Conservation (phyloP, 2,797 vertebrate species). For the Odontamblyopus lacepedii region DNA sequence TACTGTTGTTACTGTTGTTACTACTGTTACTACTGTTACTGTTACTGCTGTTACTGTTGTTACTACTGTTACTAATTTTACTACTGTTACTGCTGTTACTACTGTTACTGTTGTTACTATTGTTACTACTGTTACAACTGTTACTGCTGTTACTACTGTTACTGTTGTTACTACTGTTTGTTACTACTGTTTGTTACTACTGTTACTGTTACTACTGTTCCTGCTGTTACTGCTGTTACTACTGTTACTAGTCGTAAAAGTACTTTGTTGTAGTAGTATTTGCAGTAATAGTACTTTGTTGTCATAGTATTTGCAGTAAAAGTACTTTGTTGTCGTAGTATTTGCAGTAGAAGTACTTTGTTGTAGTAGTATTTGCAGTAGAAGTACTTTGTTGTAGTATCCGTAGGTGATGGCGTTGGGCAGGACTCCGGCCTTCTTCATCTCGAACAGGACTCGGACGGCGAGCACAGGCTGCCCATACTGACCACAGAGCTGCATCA, state of each 20-base stretch:
- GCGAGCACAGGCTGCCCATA: slow-evolving; percentile 96
- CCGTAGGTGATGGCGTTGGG: slow-evolving; percentile 99
- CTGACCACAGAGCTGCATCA: slow-evolving; percentile 97
- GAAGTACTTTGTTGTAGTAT: slow-evolving; percentile 94
- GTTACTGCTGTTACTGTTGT: too few relatives aligned
- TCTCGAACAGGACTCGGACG: slow-evolving; percentile 94
- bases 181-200: background rate
- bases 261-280: slow-evolving; percentile 87
- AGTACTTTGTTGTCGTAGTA: background rate
- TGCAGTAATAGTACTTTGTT: background rate
- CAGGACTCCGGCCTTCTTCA: slow-evolving; percentile 96
- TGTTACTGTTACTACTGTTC: background rate
- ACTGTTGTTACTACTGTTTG: too few relatives aligned
- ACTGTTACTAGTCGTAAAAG: background rate
- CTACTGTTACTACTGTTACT: too few relatives aligned
- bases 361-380: slow-evolving; percentile 62
- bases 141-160: too few relatives aligned
- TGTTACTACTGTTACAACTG: too few relatives aligned
- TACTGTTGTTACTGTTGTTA: too few relatives aligned
- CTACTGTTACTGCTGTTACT: too few relatives aligned
- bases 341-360: background rate
- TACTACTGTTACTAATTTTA: too few relatives aligned
- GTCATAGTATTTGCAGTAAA: background rate
- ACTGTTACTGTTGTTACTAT: too few relatives aligned
- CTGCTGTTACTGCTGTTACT: background rate